These are phyloP conservation scores for Ceratotherium simum DNA, from an alignment of 2,113 vertebrate species.

Conservation along the genomic window DNA sequence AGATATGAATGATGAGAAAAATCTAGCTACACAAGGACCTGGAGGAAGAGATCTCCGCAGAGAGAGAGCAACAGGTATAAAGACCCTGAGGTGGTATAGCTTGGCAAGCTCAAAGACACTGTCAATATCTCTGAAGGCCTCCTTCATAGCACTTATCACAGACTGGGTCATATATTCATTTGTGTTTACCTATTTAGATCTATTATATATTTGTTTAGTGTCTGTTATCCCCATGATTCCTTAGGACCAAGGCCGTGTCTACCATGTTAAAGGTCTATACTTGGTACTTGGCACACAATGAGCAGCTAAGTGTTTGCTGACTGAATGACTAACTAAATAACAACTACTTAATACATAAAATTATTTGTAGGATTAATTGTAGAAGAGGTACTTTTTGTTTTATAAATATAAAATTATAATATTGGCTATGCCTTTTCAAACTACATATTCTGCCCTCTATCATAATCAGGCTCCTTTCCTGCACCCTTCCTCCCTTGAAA, in stretches of 20 bases:
- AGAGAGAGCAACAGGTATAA: not conserved
- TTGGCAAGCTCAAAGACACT: not conserved
- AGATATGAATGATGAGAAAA: not conserved
- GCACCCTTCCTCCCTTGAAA: not conserved
- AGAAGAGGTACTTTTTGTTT: not conserved
- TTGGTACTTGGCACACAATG: not conserved
- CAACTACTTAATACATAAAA: not conserved
- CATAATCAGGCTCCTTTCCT: not conserved
- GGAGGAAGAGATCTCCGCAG: not conserved
- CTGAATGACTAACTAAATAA: not conserved
- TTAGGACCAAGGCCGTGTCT: not conserved
- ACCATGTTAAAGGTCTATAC: not conserved
- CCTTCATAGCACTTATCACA: not conserved
- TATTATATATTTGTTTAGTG: not conserved
- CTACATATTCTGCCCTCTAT: not conserved
- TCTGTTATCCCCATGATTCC: not conserved
- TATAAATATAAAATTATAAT: slow-evolving; percentile 20
- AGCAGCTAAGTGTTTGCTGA: not conserved
- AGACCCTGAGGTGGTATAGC: not conserved
- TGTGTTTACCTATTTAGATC: not conserved
- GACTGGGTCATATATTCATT: not conserved
- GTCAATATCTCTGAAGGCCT: not conserved
- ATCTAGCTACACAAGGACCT: not conserved
- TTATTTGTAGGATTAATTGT: not conserved
- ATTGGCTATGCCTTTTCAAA: not conserved